phyloP scores from a whole-genome alignment of 2,888 invertebrate genomes.

The Limnephilus lunatus region DNA sequence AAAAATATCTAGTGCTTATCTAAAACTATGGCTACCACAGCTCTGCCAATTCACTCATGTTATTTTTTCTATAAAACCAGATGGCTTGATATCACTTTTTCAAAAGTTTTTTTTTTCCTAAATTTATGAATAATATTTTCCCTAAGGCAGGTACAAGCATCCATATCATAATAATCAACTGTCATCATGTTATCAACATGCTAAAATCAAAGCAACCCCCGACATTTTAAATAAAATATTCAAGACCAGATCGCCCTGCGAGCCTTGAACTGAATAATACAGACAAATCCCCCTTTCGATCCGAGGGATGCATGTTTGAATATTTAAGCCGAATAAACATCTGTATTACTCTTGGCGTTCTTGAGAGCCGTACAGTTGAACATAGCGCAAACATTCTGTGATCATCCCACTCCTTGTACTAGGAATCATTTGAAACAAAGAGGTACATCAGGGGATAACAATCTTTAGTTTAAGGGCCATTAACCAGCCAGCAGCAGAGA shows the following conservation, averaged over 20 bases:
- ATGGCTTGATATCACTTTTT: no score
- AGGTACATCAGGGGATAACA: background rate
- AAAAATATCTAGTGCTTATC: no score
- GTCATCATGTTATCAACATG: background rate
- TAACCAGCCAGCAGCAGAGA: no score
- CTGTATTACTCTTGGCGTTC: background rate
- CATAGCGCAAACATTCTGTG: background rate
- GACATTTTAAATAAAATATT: background rate
- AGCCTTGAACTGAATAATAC: background rate
- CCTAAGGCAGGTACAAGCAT: no score
- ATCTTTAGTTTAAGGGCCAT: background rate
- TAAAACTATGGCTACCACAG: no score
- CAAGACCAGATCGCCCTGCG: background rate
- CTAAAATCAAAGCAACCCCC: background rate
- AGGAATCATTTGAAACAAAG: background rate
- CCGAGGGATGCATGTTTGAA: background rate
- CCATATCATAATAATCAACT: background rate
- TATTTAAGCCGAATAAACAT: background rate
- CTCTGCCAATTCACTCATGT: no score
- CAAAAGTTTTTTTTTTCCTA: no score
- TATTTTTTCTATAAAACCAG: no score
- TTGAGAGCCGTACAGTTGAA: background rate
- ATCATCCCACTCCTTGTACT: background rate
- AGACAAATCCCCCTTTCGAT: background rate
- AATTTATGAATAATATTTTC: no score